phyloP scores from a whole-genome alignment of 2,888 invertebrate genomes.

The Electrophaes corylata region DNA sequence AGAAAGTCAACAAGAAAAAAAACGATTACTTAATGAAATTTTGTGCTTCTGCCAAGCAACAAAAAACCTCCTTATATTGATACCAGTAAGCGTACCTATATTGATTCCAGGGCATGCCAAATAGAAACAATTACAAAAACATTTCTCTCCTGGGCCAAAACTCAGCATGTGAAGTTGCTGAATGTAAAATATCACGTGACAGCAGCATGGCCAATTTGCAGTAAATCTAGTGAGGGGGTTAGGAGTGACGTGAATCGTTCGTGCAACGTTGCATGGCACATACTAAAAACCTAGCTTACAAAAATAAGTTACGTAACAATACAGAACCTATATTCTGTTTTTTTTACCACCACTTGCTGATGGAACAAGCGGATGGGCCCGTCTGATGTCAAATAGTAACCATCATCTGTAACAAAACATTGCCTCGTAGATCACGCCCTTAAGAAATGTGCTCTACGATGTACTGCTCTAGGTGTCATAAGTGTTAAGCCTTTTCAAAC shows the following conservation, averaged over 20 bases:
- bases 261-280: conserved; percentile 34
- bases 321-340: not conserved
- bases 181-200: conserved; percentile 31
- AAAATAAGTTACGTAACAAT: not conserved
- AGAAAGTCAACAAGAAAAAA: conserved; percentile 11
- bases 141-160: not conserved
- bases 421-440: too few species aligned
- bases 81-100: conserved; percentile 7
- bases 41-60: conserved; percentile 17
- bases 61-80: not conserved
- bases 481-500: too few species aligned
- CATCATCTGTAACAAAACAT: too few species aligned
- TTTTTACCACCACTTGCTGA: too few species aligned
- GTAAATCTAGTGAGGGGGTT: conserved; percentile 57
- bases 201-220: conserved; percentile 58
- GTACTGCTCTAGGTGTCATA: too few species aligned
- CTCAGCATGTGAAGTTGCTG: conserved; percentile 13
- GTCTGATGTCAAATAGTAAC: too few species aligned
- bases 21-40: conserved; percentile 17
- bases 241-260: conserved; percentile 42
- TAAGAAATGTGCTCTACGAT: too few species aligned
- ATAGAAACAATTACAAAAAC: not conserved
- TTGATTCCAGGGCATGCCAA: not conserved
- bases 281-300: conserved; percentile 11
- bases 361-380: too few species aligned